Evolutionary conservation across 2,888 invertebrate genomes (phyloP).

Genomic region (Leptinotarsa haldemani): DNA sequence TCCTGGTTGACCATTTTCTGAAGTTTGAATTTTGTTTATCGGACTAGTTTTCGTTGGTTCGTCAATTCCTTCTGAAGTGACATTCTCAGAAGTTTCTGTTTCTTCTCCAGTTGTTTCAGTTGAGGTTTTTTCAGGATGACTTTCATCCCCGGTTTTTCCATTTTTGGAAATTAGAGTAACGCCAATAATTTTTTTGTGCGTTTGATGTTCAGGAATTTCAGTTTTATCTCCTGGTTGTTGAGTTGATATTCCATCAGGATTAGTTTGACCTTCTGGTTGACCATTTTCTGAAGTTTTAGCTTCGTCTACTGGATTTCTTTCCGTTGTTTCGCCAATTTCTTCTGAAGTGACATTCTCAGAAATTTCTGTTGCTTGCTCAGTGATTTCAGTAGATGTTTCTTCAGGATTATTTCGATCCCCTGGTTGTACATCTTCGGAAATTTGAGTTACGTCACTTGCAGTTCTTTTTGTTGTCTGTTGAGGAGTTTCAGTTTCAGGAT

Average conservation of each 20-base stretch:
- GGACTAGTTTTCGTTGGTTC: background rate
- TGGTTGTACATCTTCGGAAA: background rate
- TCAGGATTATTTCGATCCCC: background rate
- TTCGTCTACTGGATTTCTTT: background rate
- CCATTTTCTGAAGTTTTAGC: background rate
- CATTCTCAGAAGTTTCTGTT: background rate
- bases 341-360: background rate
- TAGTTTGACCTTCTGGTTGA: no score
- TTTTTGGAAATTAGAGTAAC: no score
- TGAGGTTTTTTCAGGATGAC: background rate
- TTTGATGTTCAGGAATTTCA: no score
- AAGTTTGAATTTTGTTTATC: background rate
- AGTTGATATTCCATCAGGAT: no score
- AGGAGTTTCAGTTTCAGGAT: background rate
- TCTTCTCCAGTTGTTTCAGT: background rate
- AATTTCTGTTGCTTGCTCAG: background rate
- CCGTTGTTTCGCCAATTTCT: background rate
- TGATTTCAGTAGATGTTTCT: background rate
- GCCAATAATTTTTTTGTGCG: no score
- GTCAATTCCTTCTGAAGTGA: background rate
- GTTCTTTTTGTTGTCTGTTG: background rate
- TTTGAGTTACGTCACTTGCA: background rate
- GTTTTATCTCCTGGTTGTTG: no score
- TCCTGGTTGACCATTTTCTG: background rate
- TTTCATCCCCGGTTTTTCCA: background rate